Conservation (phyloP, 2,888 invertebrate species). For the Mimas tiliae region DNA sequence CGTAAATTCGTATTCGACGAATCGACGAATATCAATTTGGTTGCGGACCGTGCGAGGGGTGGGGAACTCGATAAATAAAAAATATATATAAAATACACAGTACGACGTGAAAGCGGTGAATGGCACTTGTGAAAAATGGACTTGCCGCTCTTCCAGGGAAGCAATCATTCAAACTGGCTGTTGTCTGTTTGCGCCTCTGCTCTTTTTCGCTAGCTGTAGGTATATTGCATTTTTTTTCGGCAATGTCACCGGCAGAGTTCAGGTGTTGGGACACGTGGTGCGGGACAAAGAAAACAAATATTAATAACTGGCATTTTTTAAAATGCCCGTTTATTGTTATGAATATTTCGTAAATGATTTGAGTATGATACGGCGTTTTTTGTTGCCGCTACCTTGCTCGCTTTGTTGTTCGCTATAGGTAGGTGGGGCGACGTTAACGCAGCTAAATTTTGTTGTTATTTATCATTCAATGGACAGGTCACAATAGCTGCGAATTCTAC, state of each 20-base stretch:
- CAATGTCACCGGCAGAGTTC: conserved; percentile 81
- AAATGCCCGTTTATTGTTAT: conserved; percentile 82
- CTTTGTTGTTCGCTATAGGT: conserved; percentile 58
- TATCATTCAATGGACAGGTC: conserved; percentile 80
- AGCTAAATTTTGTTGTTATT: conserved; percentile 75
- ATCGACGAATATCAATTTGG: conserved; percentile 80
- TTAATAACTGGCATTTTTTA: conserved; percentile 84
- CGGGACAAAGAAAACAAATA: conserved; percentile 81
- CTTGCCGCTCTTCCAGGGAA: conserved; percentile 84
- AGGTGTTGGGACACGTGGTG: conserved; percentile 83
- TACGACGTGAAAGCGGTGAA: conserved; percentile 82
- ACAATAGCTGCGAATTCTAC: conserved; percentile 49
- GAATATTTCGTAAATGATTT: conserved; percentile 84
- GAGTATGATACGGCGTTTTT: conserved; percentile 80
- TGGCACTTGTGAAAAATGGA: conserved; percentile 85
- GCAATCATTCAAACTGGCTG: conserved; percentile 84
- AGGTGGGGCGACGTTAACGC: conserved; percentile 68
- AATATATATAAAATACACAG: conserved; percentile 72
- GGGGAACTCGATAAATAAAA: conserved; percentile 76
- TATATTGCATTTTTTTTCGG: conserved; percentile 75
- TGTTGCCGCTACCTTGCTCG: conserved; percentile 60
- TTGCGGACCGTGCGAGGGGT: conserved; percentile 57
- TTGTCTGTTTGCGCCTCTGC: conserved; percentile 83
- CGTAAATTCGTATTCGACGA: conserved; percentile 75
- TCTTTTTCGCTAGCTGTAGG: conserved; percentile 76